These are phyloP conservation scores for Drosophila cyrtoloma DNA, from an alignment of 2,888 invertebrate species.

Conservation along the genomic window DNA sequence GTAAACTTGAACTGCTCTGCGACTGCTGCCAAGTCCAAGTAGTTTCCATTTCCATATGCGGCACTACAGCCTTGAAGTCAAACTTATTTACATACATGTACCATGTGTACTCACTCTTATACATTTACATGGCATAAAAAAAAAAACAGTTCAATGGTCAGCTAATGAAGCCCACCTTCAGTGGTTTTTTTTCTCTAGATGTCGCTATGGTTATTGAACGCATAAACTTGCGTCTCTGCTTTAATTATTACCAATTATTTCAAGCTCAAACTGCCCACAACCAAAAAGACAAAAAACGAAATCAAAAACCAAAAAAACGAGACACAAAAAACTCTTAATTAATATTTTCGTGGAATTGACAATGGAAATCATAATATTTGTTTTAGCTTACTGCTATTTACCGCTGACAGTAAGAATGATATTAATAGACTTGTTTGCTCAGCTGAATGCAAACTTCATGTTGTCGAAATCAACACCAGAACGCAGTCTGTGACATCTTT, in stretches of 20 bases:
- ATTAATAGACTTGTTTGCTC: constrained; percentile 48
- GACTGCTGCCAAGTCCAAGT: constrained; percentile 61
- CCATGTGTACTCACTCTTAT: constrained; percentile 37
- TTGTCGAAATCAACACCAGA: constrained; percentile 20
- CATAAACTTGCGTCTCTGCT: constrained; percentile 28
- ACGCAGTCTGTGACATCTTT: constrained; percentile 32
- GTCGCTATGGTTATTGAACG: constrained; percentile 45
- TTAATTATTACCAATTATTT: constrained; percentile 67
- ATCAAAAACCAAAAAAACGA: constrained; percentile 7
- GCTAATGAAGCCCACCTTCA: constrained; percentile 71
- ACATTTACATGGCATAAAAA: constrained; percentile 53
- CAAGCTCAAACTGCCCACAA: constrained; percentile 55
- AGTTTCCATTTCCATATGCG: constrained; percentile 68
- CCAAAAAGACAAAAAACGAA: not conserved
- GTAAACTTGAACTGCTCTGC: constrained; percentile 67
- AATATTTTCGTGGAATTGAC: constrained; percentile 37
- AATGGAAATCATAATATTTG: constrained; percentile 13
- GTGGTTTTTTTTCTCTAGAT: constrained; percentile 15
- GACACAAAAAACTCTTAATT: not conserved
- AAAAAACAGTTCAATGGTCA: constrained; percentile 70
- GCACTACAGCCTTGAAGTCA: constrained; percentile 59
- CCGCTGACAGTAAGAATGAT: constrained; percentile 8
- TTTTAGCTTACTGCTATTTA: constrained; percentile 10
- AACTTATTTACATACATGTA: constrained; percentile 55
- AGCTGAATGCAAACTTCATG: constrained; percentile 37